These are phyloP conservation scores for Lymantria monacha DNA, from an alignment of 2,888 invertebrate genomes.

Conservation along the genomic window DNA sequence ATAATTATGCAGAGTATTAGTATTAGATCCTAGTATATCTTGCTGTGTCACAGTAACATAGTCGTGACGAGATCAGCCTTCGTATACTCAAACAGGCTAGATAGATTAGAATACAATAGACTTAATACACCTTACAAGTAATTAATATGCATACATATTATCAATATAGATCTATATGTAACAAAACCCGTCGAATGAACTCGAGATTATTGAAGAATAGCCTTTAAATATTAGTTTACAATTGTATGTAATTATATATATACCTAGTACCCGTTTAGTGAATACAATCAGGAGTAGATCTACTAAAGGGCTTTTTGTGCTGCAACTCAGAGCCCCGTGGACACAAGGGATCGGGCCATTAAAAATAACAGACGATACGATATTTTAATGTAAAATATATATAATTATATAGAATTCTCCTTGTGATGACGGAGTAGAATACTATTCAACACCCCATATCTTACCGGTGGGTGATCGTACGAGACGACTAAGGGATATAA, in stretches of 20 bases:
- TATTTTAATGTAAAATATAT: too few species aligned
- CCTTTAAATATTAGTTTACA: background rate
- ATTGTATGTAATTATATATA: background rate
- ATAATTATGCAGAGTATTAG: slow-evolving; percentile 5
- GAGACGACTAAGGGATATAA: too few species aligned
- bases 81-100: slow-evolving; percentile 57
- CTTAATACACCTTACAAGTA: slow-evolving; percentile 58
- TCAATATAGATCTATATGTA: slow-evolving; percentile 5
- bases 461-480: too few species aligned
- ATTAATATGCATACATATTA: slow-evolving; percentile 61
- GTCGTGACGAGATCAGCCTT: slow-evolving; percentile 73
- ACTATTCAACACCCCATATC: too few species aligned
- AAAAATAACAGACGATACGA: too few species aligned
- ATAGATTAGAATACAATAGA: slow-evolving; percentile 78
- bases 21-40: slow-evolving; percentile 29
- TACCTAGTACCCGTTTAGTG: too few species aligned
- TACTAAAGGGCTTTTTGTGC: too few species aligned
- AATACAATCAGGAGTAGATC: too few species aligned
- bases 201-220: background rate
- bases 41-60: slow-evolving; percentile 53
- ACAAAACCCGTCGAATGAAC: slow-evolving; percentile 20
- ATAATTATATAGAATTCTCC: too few species aligned
- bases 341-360: too few species aligned
- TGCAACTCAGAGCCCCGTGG: too few species aligned
- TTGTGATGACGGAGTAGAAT: too few species aligned